Conservation (phyloP, 2,888 invertebrate species). For the Papilio gigon region DNA sequence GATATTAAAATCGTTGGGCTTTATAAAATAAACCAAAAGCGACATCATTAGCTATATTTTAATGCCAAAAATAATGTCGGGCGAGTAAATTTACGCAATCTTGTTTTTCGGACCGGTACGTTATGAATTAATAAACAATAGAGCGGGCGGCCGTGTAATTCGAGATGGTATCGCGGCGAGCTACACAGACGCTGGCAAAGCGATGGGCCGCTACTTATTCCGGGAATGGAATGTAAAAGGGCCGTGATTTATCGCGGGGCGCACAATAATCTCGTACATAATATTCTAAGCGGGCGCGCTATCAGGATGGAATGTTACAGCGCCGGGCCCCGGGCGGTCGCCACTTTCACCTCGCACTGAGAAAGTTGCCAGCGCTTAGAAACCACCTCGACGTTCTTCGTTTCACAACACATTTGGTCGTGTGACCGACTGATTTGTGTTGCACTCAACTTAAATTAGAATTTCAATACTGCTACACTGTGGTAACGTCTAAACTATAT, state of each 20-base stretch:
- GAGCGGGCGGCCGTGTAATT: slow-evolving; percentile 25
- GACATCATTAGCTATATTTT: background rate
- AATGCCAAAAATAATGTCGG: slow-evolving; percentile 1
- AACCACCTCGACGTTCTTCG: slow-evolving; percentile 59
- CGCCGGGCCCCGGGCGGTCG: slow-evolving; percentile 58
- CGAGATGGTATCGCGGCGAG: slow-evolving; percentile 31
- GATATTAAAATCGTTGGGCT: background rate
- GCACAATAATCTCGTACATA: slow-evolving; percentile 46
- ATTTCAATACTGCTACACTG: background rate
- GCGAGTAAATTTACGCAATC: background rate
- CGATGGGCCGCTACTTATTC: slow-evolving; percentile 33
- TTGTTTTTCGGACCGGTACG: slow-evolving; percentile 19
- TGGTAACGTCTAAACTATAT: background rate
- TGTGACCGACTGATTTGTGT: slow-evolving; percentile 22
- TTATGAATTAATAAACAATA: slow-evolving; percentile 34
- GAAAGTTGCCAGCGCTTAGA: slow-evolving; percentile 78
- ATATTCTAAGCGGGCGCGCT: slow-evolving; percentile 61
- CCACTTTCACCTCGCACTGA: slow-evolving; percentile 75
- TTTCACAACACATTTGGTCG: slow-evolving; percentile 38
- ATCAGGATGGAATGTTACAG: slow-evolving; percentile 72
- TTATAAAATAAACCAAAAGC: background rate
- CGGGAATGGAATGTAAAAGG: slow-evolving; percentile 40
- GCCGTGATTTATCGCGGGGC: slow-evolving; percentile 55
- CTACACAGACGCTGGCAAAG: slow-evolving; percentile 25
- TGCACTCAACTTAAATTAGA: slow-evolving; percentile 2